These are phyloP conservation scores for Tyrannus savana DNA, from an alignment of 2,113 vertebrate species.

Conservation along the genomic window DNA sequence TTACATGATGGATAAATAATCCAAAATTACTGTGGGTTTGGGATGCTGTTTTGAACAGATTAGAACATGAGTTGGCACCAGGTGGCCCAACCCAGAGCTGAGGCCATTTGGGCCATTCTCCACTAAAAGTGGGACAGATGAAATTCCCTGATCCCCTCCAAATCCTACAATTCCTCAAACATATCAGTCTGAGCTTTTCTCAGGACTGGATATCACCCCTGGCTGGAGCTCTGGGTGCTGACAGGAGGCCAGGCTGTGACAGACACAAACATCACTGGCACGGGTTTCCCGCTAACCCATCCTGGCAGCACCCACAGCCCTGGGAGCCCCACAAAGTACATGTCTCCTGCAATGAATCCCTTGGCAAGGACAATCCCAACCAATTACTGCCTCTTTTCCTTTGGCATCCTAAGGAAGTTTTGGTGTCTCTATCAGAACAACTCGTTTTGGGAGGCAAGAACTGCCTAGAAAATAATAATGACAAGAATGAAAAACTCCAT, in stretches of 20 bases:
- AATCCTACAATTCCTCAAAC: neutral
- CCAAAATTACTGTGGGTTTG: neutral
- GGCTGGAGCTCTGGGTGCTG: no score
- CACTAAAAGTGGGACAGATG: neutral
- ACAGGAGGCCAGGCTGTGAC: no score
- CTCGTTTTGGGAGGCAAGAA: neutral
- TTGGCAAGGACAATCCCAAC: conserved; percentile 31
- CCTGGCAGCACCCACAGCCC: conserved; percentile 1
- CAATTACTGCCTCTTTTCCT: conserved; percentile 45
- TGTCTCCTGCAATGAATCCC: conserved; percentile 56
- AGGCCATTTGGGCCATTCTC: neutral
- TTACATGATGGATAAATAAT: neutral
- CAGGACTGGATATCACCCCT: neutral
- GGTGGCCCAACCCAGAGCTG: accelerated
- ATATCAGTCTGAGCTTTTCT: neutral
- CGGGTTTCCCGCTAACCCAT: conserved; percentile 56
- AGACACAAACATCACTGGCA: conserved; percentile 61
- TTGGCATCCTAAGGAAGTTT: conserved; percentile 36
- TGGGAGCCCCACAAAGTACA: conserved; percentile 47
- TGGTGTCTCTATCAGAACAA: conserved; percentile 16
- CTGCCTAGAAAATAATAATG: neutral
- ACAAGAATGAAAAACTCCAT: neutral
- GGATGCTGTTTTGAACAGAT: neutral
- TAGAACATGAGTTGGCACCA: accelerated
- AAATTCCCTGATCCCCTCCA: neutral